Evolutionary conservation across 2,113 vertebrate genomes (phyloP), one percentile per base, ranked within the genome.

Genomic region (Polypterus senegalus): DNA sequence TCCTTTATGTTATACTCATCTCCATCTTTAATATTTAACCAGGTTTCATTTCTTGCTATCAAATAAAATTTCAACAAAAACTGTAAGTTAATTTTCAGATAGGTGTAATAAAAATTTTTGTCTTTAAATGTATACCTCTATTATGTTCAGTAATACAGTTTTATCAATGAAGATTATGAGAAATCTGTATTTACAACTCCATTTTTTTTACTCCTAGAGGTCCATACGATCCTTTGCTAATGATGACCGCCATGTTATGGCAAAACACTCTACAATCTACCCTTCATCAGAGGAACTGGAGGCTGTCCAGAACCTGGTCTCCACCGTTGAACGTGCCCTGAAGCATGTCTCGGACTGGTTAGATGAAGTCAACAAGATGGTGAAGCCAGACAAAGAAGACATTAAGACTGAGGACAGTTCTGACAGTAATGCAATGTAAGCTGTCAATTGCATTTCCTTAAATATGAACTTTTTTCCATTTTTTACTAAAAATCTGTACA

Each of bases 181-280:
- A 27, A 27, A 27, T 27, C 27, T 27, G 27, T 27, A 27, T 27
- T 27, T 27, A 27, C 27, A 27, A 27, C 27, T 27, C 1, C 1
- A 7, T 57, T 53, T 44, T 44, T 65, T 44, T 45, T 47, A 0
- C 61, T 69, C 49, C 72, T 85, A 98, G 96, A 96, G 96, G 90
- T 97, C 96, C 67, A 98, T 94, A 79, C 89, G 96, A 70, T 97
- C 96, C 68, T 98, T 98, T 72, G 92, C 92, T 67, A 98, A 98
- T 6, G 94, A 98, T 80, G 96, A 98, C 83, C 94, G 94, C 77
- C 94, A 98, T 46, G 94, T 98, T 70, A 98, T 98, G 96, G 92
- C 97, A 62, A 98, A 98, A 66, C 96, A 98, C 83, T 97, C 96
- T 76, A 89, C 91, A 72, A 95, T 98, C 73, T 98, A 98, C 77